phyloP scores from a whole-genome alignment of 1,140 invertebrate species.

The Lineus longissimus region DNA sequence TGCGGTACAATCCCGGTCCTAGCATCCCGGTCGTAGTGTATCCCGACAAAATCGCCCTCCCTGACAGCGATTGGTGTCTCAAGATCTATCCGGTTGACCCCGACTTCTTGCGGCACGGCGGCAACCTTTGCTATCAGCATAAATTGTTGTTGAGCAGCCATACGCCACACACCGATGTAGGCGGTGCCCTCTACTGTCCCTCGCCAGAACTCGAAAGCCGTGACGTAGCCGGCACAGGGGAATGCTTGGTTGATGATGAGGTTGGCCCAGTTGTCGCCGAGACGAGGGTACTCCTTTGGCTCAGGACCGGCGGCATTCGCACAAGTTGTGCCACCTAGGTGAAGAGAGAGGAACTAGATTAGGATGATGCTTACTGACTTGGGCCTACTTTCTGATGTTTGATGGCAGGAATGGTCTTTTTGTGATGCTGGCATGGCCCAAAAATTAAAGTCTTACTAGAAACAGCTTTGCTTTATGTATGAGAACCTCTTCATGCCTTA shows the following conservation, averaged over 20 bases:
- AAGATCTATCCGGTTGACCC: slow-evolving; percentile 24
- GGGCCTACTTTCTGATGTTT: background rate
- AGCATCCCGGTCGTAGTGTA: slow-evolving; percentile 34
- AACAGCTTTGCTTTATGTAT: background rate
- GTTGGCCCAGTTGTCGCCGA: slow-evolving; percentile 35
- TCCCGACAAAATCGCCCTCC: slow-evolving; percentile 42
- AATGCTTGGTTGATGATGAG: slow-evolving; percentile 45
- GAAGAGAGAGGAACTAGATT: background rate
- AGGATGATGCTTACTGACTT: background rate
- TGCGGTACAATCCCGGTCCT: slow-evolving; percentile 35
- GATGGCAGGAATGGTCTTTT: background rate
- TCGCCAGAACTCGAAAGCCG: slow-evolving; percentile 37
- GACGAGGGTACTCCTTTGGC: slow-evolving; percentile 27
- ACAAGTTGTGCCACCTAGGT: slow-evolving; percentile 20
- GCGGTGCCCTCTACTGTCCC: slow-evolving; percentile 25
- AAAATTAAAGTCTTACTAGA: no score
- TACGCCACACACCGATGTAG: slow-evolving; percentile 36
- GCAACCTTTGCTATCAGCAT: slow-evolving; percentile 28
- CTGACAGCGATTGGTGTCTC: slow-evolving; percentile 28
- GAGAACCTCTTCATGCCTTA: background rate
- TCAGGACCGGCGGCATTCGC: slow-evolving; percentile 34
- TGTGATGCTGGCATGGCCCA: no score
- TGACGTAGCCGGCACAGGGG: slow-evolving; percentile 37
- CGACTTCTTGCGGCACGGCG: slow-evolving; percentile 30
- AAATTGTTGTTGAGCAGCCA: slow-evolving; percentile 29